Conservation (phyloP, 2,888 invertebrate species). For the Cartodere bifasciata region DNA sequence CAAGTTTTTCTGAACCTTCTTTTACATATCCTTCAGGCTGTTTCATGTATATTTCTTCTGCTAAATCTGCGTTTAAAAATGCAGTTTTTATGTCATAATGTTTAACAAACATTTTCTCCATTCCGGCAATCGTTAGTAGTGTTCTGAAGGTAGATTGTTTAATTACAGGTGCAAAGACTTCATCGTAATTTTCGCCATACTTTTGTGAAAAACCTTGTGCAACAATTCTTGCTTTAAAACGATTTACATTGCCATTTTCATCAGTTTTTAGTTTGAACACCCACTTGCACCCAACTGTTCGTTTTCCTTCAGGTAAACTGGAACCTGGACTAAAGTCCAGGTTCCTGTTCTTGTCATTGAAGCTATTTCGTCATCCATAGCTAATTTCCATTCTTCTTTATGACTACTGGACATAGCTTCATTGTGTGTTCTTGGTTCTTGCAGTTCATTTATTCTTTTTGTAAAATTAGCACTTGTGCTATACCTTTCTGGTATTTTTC, state of each 20-base stretch:
- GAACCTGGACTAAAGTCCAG: too few relatives aligned
- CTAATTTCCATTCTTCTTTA: too few relatives aligned
- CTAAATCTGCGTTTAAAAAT: constrained; percentile 8
- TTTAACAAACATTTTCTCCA: constrained; percentile 1
- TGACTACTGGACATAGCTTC: too few relatives aligned
- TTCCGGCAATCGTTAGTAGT: constrained; percentile 7
- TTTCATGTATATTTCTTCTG: constrained; percentile 8
- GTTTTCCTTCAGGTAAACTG: not conserved
- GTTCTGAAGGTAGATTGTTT: constrained; percentile 7
- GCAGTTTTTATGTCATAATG: constrained; percentile 8
- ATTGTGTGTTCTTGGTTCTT: too few relatives aligned
- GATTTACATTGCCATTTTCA: constrained; percentile 1
- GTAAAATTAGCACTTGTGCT: too few relatives aligned
- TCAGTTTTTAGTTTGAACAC: constrained; percentile 8
- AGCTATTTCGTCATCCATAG: too few relatives aligned
- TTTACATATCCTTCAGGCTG: constrained; percentile 7
- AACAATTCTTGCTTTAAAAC: constrained; percentile 9
- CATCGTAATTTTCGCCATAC: constrained; percentile 4
- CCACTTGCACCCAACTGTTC: constrained; percentile 5
- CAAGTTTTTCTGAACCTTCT: constrained; percentile 3
- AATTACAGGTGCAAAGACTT: constrained; percentile 9
- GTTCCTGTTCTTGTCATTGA: too few relatives aligned
- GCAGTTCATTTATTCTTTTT: too few relatives aligned
- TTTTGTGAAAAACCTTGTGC: constrained; percentile 8
- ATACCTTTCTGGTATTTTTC: too few relatives aligned